Conservation (phyloP, 2,888 invertebrate genomes). For the Drosophila melanosoma region DNA sequence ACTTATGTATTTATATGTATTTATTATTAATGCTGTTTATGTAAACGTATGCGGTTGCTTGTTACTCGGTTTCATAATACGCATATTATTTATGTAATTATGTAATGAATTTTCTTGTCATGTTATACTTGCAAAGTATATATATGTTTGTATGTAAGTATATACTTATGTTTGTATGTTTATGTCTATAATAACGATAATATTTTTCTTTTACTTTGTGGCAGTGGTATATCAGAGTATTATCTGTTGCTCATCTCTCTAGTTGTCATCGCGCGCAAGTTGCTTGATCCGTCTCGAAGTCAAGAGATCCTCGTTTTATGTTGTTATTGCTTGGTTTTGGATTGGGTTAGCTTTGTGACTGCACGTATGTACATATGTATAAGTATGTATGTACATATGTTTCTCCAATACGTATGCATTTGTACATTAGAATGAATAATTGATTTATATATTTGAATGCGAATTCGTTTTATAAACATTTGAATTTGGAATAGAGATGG, state of each 20-base stretch:
- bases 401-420: conserved; percentile 47
- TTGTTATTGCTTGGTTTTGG: conserved; percentile 17
- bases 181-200: conserved; percentile 64
- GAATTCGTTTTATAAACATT: conserved; percentile 19
- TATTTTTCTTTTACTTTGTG: conserved; percentile 64
- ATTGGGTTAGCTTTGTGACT: conserved; percentile 34
- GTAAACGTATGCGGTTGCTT: conserved; percentile 55
- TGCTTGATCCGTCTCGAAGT: conserved; percentile 15
- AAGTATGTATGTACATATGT: conserved; percentile 39
- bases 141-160: conserved; percentile 29
- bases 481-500: conserved; percentile 37
- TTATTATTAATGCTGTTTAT: conserved; percentile 52
- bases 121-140: conserved; percentile 60
- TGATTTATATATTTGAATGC: conserved; percentile 33
- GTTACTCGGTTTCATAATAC: conserved; percentile 30
- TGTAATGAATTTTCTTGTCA: conserved; percentile 44
- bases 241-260: conserved; percentile 47
- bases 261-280: conserved; percentile 38
- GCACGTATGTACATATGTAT: conserved; percentile 37
- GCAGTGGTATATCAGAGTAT: conserved; percentile 83
- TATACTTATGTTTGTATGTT: conserved; percentile 39
- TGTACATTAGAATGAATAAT: conserved; percentile 48
- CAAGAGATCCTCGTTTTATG: conserved; percentile 6
- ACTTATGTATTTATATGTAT: conserved; percentile 69
- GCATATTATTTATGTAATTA: conserved; percentile 48